Conservation (phyloP, 2,888 invertebrate genomes). For the Leptura quadrifasciata region DNA sequence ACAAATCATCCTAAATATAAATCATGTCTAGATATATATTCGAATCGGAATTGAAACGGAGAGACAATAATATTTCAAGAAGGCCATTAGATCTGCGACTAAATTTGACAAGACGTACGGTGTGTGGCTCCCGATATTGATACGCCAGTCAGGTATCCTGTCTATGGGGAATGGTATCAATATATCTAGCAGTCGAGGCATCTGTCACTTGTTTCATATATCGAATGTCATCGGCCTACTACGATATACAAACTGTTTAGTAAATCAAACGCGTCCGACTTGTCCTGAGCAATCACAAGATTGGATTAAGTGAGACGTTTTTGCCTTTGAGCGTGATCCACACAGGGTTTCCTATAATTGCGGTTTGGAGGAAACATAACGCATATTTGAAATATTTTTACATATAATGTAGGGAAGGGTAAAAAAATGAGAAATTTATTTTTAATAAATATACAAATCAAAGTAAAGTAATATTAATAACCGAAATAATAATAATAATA, state of each 20-base stretch:
- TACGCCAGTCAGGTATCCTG: slow-evolving; percentile 69
- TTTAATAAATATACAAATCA: no score
- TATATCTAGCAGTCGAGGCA: slow-evolving; percentile 65
- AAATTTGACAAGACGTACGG: slow-evolving; percentile 70
- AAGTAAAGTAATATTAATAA: no score
- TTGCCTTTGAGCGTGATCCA: slow-evolving; percentile 29
- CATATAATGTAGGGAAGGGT: no score
- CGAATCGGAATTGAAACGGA: slow-evolving; percentile 60
- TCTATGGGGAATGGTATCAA: slow-evolving; percentile 68
- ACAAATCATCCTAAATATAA: slow-evolving; percentile 54
- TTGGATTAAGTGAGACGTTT: slow-evolving; percentile 55
- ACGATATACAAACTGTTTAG: slow-evolving; percentile 57
- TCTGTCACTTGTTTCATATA: slow-evolving; percentile 68
- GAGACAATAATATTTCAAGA: slow-evolving; percentile 70
- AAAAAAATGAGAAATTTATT: no score
- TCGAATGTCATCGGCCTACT: slow-evolving; percentile 65
- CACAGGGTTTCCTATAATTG: neutral
- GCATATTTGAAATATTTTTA: neutral
- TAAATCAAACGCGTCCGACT: slow-evolving; percentile 63
- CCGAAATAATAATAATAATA: no score
- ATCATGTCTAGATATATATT: slow-evolving; percentile 54
- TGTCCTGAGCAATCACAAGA: slow-evolving; percentile 60
- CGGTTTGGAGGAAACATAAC: neutral
- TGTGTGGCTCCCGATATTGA: slow-evolving; percentile 68
- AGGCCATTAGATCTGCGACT: slow-evolving; percentile 68